Evolutionary conservation across 37 sponge, comb jelly and placozoan genomes (phyloP), one percentile per base, ranked within the genome.

Genomic region (Agelas oroides): DNA sequence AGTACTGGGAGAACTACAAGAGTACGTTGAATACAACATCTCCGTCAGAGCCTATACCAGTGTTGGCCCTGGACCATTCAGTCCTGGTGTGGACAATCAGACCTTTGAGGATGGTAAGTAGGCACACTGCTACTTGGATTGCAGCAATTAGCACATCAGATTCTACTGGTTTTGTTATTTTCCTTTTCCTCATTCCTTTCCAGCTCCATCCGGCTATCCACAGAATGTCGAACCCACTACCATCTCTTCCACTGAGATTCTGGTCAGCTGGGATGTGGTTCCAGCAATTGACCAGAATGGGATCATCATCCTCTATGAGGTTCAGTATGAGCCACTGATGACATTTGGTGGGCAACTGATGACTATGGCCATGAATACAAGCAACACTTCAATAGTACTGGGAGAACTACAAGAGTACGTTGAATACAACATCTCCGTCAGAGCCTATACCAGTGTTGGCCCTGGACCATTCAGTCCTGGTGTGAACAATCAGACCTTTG

Each of bases 251-350:
- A 61, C 62, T 61, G 62, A 61, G 62, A 61, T 78, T 19, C 6
- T 3, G 13, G 80, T 78, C 23, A 19, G 39, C 6, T 78, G 80
- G 80, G 20, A 57, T 40, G 35, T 16, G 23, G 80, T 78, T 69
- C 65, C 64, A 21, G 33, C 5, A 13, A n/a, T 25, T 18, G 36
- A 71, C 16, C 61, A 66, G 71, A 78, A 78, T 78, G 80, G 80
- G 12, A 71, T 70, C 24, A 78, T 78, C 59, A 78, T 27, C 19
- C 21, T 6, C 11, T 60, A 78, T 36, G 28, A n/a, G 13, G 66
- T 78, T 1, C 62, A 61, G 11, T 61, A 61, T 61, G 62, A 61
- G n/a, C 62, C 62, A 27, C 14, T 61, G n/a, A 23, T 27, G 62
- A 61, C 14, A 3, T 61, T 61, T 61, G 14, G 27, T 61, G 62